Evolutionary conservation across 2,113 vertebrate genomes (phyloP).

Genomic region (Antechinus stuartii): DNA sequence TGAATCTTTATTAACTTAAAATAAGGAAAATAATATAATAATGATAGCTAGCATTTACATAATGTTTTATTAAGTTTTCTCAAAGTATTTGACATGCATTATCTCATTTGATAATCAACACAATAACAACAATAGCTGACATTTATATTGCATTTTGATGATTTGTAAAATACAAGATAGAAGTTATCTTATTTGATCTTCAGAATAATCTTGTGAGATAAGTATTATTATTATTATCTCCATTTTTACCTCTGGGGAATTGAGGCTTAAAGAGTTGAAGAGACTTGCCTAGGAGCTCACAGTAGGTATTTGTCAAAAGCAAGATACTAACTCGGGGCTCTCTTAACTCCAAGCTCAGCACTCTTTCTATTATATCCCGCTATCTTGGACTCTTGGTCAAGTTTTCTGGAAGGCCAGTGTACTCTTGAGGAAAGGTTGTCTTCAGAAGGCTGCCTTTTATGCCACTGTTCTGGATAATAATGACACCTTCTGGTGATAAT

Average conservation of each 20-base stretch:
- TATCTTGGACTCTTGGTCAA: neutral
- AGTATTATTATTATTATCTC: neutral
- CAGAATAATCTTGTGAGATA: neutral
- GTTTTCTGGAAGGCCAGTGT: conserved; percentile 8
- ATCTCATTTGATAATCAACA: neutral
- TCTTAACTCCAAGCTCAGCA: neutral
- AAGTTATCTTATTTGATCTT: neutral
- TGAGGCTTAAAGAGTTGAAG: neutral
- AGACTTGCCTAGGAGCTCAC: neutral
- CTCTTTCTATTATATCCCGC: neutral
- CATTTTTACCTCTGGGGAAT: neutral
- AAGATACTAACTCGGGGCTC: neutral
- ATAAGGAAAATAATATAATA: neutral
- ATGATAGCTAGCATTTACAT: neutral
- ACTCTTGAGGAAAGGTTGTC: neutral
- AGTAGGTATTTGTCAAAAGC: neutral
- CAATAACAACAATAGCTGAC: neutral
- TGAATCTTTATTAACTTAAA: neutral
- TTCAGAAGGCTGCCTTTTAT: neutral
- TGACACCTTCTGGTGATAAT: neutral
- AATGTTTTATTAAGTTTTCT: neutral
- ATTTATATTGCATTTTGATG: neutral
- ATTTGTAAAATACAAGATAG: neutral
- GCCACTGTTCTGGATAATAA: neutral
- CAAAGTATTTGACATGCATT: neutral